Evolutionary conservation across 2,797 vertebrate genomes (phyloP).

Genomic region (Spizella passerina): DNA sequence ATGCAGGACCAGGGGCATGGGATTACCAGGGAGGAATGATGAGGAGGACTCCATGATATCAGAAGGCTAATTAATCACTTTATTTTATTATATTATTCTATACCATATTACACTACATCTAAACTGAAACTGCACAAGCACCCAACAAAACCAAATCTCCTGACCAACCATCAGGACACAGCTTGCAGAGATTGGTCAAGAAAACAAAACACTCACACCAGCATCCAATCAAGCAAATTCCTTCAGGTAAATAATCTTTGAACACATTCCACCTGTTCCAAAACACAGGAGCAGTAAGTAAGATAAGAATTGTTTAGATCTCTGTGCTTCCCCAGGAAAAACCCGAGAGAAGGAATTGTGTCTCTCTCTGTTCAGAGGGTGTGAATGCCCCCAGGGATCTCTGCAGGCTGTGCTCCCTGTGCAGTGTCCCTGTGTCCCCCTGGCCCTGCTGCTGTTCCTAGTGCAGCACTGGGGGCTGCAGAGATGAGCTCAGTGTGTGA

Average conservation of each 20-base stretch:
- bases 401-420: background rate
- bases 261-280: background rate
- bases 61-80: background rate
- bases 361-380: background rate
- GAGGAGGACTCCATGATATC: background rate
- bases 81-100: background rate
- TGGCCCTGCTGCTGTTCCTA: rapidly evolving
- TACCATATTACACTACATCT: background rate
- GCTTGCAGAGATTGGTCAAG: background rate
- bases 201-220: background rate
- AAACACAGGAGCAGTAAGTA: background rate
- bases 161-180: background rate
- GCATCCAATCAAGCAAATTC: background rate
- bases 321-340: background rate
- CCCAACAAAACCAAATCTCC: background rate
- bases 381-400: too few species aligned
- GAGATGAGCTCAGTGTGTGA: background rate
- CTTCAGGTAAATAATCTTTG: background rate
- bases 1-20: background rate
- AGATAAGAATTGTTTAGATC: background rate
- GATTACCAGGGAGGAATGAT: background rate
- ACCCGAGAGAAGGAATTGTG: background rate
- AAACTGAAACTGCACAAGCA: background rate
- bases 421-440: background rate
- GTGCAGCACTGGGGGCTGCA: background rate